Evolutionary conservation across 2,888 invertebrate species (phyloP), one percentile per base, ranked within the genome.

Genomic region (Dicyrtoma fusca): DNA sequence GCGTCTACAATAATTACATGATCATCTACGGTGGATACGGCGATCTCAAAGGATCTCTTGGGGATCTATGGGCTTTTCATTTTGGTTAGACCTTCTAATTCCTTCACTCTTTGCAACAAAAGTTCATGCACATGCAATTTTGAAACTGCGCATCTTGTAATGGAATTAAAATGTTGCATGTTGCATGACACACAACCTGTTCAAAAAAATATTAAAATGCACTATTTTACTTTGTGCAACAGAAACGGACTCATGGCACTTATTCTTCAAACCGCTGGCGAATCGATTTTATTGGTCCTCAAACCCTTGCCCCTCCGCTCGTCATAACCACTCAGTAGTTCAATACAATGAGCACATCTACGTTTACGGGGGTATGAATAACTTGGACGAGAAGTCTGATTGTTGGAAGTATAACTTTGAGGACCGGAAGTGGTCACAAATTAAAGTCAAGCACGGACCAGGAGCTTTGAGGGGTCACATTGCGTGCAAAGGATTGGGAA

Each of bases 301-400:
- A 47, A 70, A 49, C 45, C 51, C 80, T 83, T 85, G 76, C 81
- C 90, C 90, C 1, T 89, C 91, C 64, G 88, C 91, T 49, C 87
- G 94, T 13, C 93, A 94, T 86, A 91, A 91, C 81, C 95, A 95
- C 86, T 91, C 92, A 0, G 91, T 92, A 1, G 90, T 92, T 59
- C 85, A 93, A 75, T 89, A 92, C 84, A 90, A 88, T 81, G 87
- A 89, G 2, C 57, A 47, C 19, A 91, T 95, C 87, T 94, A 92
- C 89, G 88, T 95, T 82, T 94, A 91, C 84, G 95, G 92, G 19
- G 95, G 95, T 0, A 92, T 92, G 90, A 90, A 90, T 76, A 92
- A 94, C 85, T 87, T 95, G 72, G 89, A 90, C 78, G 91, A 89
- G 81, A 87, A 89, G 81, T 85, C 86, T 72, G 93, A 93, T 83